Evolutionary conservation across 2,888 invertebrate genomes (phyloP).

Genomic region (Sinodicranocentrus sp.): DNA sequence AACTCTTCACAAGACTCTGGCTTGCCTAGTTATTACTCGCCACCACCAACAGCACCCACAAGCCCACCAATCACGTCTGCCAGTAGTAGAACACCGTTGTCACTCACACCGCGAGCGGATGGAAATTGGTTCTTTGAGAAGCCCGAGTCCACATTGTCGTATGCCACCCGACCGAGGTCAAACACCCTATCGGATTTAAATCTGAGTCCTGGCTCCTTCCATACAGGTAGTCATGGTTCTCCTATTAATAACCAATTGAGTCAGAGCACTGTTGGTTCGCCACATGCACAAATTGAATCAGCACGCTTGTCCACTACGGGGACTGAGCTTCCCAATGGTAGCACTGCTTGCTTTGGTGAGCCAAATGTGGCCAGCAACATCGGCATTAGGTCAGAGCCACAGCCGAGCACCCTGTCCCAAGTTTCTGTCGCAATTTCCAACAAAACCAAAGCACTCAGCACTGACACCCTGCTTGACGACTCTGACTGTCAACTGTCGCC

Average conservation of each 20-base stretch:
- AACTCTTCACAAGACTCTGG: neutral
- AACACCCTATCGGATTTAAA: slow-evolving; percentile 68
- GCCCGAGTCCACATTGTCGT: slow-evolving; percentile 18
- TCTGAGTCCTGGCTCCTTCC: slow-evolving; percentile 46
- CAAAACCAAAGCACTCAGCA: slow-evolving; percentile 73
- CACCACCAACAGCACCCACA: neutral
- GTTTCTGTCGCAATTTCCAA: slow-evolving; percentile 18
- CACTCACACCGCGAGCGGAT: slow-evolving; percentile 40
- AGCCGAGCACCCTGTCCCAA: neutral
- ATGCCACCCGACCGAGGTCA: slow-evolving; percentile 38
- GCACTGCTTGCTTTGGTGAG: slow-evolving; percentile 20
- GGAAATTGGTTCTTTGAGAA: slow-evolving; percentile 59
- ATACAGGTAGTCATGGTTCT: slow-evolving; percentile 48
- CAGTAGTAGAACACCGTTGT: slow-evolving; percentile 42
- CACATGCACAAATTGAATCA: neutral
- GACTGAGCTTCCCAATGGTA: slow-evolving; percentile 3
- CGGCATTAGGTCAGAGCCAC: slow-evolving; percentile 12
- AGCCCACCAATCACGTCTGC: slow-evolving; percentile 12
- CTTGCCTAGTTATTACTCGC: slow-evolving; percentile 70
- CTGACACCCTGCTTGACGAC: slow-evolving; percentile 70
- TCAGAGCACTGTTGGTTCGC: slow-evolving; percentile 14
- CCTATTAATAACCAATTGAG: neutral
- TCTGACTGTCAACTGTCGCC: slow-evolving; percentile 43
- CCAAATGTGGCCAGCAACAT: neutral
- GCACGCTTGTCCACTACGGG: slow-evolving; percentile 15